These are phyloP conservation scores for Alviniconcha marisindica DNA, from an alignment of 1,140 invertebrate genomes.

Conservation along the genomic window DNA sequence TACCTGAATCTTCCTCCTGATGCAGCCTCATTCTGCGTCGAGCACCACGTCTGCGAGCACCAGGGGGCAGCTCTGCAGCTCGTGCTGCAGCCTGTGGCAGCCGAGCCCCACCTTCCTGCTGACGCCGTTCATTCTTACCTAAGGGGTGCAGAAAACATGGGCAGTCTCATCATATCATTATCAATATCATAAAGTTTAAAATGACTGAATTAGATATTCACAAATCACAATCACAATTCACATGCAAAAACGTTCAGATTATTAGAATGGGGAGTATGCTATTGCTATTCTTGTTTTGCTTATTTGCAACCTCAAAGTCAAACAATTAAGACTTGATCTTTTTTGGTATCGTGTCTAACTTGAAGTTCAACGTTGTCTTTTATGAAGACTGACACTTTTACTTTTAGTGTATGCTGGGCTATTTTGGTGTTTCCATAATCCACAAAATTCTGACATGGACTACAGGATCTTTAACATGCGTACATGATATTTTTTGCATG, in stretches of 20 bases:
- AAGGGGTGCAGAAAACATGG: background rate
- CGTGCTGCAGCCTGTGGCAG: background rate
- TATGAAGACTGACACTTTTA: too few relatives aligned
- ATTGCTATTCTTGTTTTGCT: background rate
- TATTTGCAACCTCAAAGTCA: too few relatives aligned
- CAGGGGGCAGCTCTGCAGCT: background rate
- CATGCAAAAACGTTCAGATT: background rate
- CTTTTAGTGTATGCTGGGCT: too few relatives aligned
- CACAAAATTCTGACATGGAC: too few relatives aligned
- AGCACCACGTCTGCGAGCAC: background rate
- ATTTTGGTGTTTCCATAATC: too few relatives aligned
- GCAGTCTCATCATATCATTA: background rate
- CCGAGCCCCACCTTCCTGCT: background rate
- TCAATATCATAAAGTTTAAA: background rate
- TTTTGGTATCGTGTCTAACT: too few relatives aligned
- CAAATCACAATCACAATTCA: background rate
- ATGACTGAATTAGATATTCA: background rate
- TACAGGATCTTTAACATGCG: too few relatives aligned
- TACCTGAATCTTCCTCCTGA: slow-evolving; percentile 27
- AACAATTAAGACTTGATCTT: too few relatives aligned
- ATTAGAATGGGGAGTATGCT: too few relatives aligned
- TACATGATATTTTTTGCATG: too few relatives aligned
- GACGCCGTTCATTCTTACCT: background rate
- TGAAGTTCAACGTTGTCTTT: too few relatives aligned
- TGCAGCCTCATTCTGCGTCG: slow-evolving; percentile 13